A percentile compares a stretch with the other conserved stretches of the same genome.
Conservation (phyloP, 2,113 vertebrate species). For the Glareola pratincola region DNA sequence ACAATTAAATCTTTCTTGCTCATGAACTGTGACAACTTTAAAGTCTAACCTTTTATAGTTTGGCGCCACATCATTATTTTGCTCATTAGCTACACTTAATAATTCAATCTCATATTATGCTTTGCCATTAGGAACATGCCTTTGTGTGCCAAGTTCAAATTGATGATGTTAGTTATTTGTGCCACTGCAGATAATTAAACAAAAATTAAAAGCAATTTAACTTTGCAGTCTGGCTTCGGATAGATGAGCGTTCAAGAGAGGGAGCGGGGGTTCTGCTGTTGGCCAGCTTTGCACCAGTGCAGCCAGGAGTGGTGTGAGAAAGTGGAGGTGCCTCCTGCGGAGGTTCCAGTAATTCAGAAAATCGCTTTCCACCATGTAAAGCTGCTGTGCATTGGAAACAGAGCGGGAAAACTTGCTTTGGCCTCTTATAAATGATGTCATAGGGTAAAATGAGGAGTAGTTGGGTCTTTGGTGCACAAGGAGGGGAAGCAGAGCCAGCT, state of each 20-base stretch:
- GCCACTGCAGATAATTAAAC: constrained; percentile 68
- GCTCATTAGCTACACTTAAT: constrained; percentile 64
- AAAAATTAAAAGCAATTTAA: constrained; percentile 70
- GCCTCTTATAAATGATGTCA: neutral
- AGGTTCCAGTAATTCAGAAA: neutral
- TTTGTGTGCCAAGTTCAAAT: constrained; percentile 70
- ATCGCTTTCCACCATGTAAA: neutral
- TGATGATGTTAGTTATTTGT: constrained; percentile 69
- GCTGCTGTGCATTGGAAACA: neutral
- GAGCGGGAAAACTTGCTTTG: neutral
- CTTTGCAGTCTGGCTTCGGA: constrained; percentile 18
- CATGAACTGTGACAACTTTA: constrained; percentile 69
- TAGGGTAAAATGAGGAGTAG: neutral
- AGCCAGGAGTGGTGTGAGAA: neutral
- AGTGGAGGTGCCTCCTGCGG: neutral
- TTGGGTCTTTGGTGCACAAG: accelerated
- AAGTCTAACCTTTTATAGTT: constrained; percentile 67
- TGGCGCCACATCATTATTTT: constrained; percentile 70
- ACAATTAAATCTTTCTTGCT: constrained; percentile 68
- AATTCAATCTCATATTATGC: constrained; percentile 66
- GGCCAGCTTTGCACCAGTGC: neutral
- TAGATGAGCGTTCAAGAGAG: neutral
- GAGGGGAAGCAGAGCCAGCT: neutral
- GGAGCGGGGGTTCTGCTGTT: neutral
- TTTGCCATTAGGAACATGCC: constrained; percentile 66